These are phyloP conservation scores for Pemphigus obesinymphae DNA, from an alignment of 1,140 invertebrate genomes.

Conservation along the genomic window DNA sequence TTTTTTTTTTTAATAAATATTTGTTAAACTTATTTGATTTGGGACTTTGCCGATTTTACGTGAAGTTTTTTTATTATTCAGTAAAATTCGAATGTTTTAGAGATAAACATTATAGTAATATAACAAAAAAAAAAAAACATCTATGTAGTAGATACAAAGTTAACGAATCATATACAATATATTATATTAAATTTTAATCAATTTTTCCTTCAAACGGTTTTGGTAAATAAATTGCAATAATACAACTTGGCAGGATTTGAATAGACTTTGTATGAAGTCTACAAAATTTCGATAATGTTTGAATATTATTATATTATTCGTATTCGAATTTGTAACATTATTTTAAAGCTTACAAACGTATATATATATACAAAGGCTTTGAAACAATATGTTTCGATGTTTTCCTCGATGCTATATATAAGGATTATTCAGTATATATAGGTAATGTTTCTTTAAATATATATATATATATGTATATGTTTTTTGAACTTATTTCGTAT, in stretches of 20 bases:
- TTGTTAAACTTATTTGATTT: background rate
- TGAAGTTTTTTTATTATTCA: background rate
- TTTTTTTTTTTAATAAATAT: background rate
- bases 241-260: background rate
- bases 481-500: slow-evolving; percentile 18
- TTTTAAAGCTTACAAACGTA: background rate
- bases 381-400: background rate
- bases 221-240: background rate
- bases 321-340: background rate
- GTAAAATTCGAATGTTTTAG: background rate
- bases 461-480: background rate
- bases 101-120: background rate
- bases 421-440: background rate
- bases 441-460: background rate
- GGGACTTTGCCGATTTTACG: background rate
- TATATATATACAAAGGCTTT: background rate
- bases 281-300: background rate
- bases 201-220: background rate
- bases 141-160: background rate
- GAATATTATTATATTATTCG: background rate
- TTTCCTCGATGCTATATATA: background rate
- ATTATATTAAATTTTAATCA: background rate
- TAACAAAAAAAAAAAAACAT: background rate
- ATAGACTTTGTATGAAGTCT: background rate
- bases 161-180: background rate